Evolutionary conservation across 2,113 vertebrate species (phyloP), one percentile per base, ranked within the genome.

Genomic region (Rhinolophus ferrumequinum): DNA sequence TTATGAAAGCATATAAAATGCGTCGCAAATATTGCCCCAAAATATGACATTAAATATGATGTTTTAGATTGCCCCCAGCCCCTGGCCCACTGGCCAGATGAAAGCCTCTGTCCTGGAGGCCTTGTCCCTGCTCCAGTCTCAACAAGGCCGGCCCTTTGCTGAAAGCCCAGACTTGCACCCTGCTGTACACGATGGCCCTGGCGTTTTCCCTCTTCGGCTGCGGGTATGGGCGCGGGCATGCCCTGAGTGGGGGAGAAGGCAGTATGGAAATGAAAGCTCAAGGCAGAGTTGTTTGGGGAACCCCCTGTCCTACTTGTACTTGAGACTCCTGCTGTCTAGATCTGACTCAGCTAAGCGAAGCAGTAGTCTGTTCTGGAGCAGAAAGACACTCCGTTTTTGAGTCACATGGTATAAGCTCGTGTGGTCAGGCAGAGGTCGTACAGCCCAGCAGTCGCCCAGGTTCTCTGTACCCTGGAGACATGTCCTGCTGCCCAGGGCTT

Each of bases 321-420:
- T 35, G 24, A 60, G 76, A 76, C 69, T 80, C 62, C 80, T 84
- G 60, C 73, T 73, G 9, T 96, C 80, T 76, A 58, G 88, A 76
- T 97, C 72, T 95, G 93, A 88, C 91, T 90, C 91, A 85, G 84
- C 88, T 67, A 26, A 93, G 79, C 19, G 9, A 72, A 96, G 90
- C 79, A 33, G 2, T 41, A 79, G 38, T 50, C 92, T 58, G 62
- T 92, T 87, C 70, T 0, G 4, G 54, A 35, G 66, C 66, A 75
- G 69, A 84, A 60, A 66, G 50, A 82, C 30, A 62, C 18, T 84
- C 69, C 69, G 66, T 80, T 93, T 96, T 85, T 88, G 67, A 90
- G 86, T 88, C 88, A 90, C 41, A 8, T 56, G 60, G 89, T 21
- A 11, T 81, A 28, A 83, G 30, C 67, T 92, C 15, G 2, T 73